Percentiles rank a stretch among this genome's conserved stretches.
These are phyloP conservation scores for Gambelia wislizenii DNA, from an alignment of 2,797 vertebrate species.

Conservation along the genomic window DNA sequence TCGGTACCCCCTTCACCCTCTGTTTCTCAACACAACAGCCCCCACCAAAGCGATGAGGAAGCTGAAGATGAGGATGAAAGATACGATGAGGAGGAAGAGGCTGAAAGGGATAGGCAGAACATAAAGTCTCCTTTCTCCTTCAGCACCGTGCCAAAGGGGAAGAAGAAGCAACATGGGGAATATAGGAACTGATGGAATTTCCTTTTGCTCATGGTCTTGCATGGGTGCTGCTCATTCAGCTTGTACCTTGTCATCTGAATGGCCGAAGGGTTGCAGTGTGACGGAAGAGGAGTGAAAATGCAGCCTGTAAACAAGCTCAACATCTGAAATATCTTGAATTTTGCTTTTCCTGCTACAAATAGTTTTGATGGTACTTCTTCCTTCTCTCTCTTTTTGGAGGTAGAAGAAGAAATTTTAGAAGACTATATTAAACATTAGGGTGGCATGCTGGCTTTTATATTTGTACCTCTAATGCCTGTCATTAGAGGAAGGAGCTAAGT, in stretches of 20 bases:
- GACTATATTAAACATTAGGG: slow-evolving; percentile 46
- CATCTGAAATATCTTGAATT: slow-evolving; percentile 42
- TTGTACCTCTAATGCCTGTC: background rate
- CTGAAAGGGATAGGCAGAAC: slow-evolving; percentile 90
- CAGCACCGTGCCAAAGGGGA: slow-evolving; percentile 74
- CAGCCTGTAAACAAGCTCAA: slow-evolving; percentile 28
- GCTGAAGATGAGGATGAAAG: slow-evolving; percentile 84
- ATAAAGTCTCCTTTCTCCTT: slow-evolving; percentile 88
- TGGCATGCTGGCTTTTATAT: background rate
- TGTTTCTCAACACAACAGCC: slow-evolving; percentile 89
- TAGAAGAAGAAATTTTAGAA: slow-evolving; percentile 54
- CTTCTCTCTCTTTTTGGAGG: background rate
- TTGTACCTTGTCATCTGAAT: slow-evolving; percentile 56
- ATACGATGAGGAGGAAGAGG: slow-evolving; percentile 93
- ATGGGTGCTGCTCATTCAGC: background rate
- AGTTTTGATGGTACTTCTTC: slow-evolving; percentile 49
- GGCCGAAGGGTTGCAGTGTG: slow-evolving; percentile 25
- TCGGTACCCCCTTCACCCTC: slow-evolving; percentile 94
- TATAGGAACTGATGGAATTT: slow-evolving; percentile 80
- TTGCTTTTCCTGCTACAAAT: slow-evolving; percentile 26
- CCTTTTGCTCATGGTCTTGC: rapidly evolving
- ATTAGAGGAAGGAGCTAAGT: background rate
- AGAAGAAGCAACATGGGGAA: slow-evolving; percentile 85
- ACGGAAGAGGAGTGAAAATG: slow-evolving; percentile 49
- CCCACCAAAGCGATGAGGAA: slow-evolving; percentile 87